A percentile compares a stretch with the other conserved stretches of the same genome.
Evolutionary conservation across 2,888 invertebrate species (phyloP).

Genomic region (Sinopyrophorus schimmeli): DNA sequence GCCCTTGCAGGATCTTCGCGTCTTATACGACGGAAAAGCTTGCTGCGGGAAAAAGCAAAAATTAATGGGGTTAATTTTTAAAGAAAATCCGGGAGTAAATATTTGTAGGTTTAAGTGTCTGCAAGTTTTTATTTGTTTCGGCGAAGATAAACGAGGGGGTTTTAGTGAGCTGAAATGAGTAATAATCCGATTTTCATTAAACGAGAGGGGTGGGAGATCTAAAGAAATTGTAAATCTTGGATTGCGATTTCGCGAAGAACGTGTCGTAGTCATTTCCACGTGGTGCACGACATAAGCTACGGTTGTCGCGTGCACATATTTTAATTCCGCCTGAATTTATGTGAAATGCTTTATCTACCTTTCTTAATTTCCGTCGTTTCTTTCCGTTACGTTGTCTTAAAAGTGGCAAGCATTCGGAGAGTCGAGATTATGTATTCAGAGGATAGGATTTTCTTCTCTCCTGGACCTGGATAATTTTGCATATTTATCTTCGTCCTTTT

Average conservation of each 20-base stretch:
- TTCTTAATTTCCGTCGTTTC: slow-evolving; percentile 41
- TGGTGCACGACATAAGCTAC: slow-evolving; percentile 38
- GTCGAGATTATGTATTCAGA: slow-evolving; percentile 15
- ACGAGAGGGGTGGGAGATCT: too few species aligned
- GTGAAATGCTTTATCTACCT: slow-evolving; percentile 37
- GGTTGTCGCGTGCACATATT: slow-evolving; percentile 40
- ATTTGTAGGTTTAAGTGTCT: too few species aligned
- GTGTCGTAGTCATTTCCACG: slow-evolving; percentile 39
- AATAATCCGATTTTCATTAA: too few species aligned
- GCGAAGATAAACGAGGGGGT: too few species aligned
- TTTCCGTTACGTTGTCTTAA: slow-evolving; percentile 32
- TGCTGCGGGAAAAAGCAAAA: too few species aligned
- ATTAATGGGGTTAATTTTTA: too few species aligned
- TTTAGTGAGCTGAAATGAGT: too few species aligned
- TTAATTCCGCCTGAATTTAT: slow-evolving; percentile 39
- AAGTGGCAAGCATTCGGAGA: slow-evolving; percentile 3
- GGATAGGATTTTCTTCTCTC: slow-evolving; percentile 20
- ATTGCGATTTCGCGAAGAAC: slow-evolving; percentile 29
- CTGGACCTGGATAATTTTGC: slow-evolving; percentile 22
- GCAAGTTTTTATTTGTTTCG: too few species aligned
- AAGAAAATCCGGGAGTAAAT: too few species aligned
- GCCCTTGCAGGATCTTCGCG: too few species aligned
- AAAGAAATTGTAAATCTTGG: slow-evolving; percentile 31
- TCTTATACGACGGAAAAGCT: too few species aligned
- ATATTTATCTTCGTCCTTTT: slow-evolving; percentile 19